phyloP scores from a whole-genome alignment of 2,888 invertebrate genomes.

The Troilus luridus region DNA sequence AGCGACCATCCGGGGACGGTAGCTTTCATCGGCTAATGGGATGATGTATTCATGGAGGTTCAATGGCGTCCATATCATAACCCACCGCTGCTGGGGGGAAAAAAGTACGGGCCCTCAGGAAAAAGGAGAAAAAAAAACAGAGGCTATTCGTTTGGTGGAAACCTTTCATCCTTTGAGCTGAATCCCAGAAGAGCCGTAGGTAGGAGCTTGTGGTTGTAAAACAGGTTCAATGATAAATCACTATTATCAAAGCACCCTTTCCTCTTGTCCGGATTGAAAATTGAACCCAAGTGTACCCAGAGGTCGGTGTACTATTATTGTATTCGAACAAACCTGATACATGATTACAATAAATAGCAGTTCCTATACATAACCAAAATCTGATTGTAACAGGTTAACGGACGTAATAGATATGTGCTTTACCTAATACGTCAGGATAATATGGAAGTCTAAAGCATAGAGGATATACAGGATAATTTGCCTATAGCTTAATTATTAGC shows the following conservation, averaged over 20 bases:
- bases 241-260: not conserved
- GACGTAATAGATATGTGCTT: no score
- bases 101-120: not conserved
- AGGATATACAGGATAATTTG: no score
- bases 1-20: constrained; percentile 13
- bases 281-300: not conserved
- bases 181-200: not conserved
- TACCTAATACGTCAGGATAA: no score
- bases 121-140: not conserved
- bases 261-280: not conserved
- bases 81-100: not conserved
- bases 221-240: constrained; percentile 41
- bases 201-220: not conserved
- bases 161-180: constrained; percentile 42
- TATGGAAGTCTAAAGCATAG: no score
- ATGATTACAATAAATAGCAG: no score
- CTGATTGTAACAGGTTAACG: no score
- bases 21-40: constrained; percentile 40
- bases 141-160: constrained; percentile 31
- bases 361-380: no score
- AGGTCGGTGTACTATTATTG: not conserved
- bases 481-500: no score
- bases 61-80: constrained; percentile 47
- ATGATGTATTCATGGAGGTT: constrained; percentile 33
- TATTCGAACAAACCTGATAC: no score